Conservation (phyloP, 2,113 vertebrate genomes). For the Sylvia atricapilla region DNA sequence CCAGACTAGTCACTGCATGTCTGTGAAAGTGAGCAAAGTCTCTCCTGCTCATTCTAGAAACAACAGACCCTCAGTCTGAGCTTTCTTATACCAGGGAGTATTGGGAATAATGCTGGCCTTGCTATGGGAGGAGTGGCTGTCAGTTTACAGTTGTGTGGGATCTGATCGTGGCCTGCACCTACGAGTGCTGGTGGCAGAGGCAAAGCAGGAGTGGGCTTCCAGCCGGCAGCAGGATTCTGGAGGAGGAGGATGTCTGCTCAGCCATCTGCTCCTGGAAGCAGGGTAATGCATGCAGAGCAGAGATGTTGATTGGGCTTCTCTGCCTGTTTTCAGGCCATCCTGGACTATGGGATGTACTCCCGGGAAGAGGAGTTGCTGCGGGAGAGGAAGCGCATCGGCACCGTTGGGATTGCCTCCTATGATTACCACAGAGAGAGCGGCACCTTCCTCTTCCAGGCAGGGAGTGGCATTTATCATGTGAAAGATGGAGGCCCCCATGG, state of each 20-base stretch:
- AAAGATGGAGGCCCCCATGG: slow-evolving; percentile 80
- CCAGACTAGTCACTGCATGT: not conserved
- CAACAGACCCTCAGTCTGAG: not conserved
- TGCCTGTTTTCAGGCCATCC: slow-evolving; percentile 64
- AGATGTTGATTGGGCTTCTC: not conserved
- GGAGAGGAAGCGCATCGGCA: slow-evolving; percentile 82
- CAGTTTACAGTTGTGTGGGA: not conserved
- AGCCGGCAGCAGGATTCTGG: not conserved
- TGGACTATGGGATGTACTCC: slow-evolving; percentile 85
- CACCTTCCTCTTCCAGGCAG: slow-evolving; percentile 80
- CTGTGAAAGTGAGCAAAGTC: not conserved
- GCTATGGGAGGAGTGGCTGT: not conserved
- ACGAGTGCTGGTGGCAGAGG: not conserved
- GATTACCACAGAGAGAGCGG: slow-evolving; percentile 80
- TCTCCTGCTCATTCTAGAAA: not conserved
- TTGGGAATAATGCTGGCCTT: not conserved
- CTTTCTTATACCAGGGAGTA: not conserved
- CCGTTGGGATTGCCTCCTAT: slow-evolving; percentile 79
- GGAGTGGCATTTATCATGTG: slow-evolving; percentile 77
- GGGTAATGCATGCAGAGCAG: not conserved
- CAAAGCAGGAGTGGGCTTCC: not conserved
- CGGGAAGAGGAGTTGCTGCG: slow-evolving; percentile 80
- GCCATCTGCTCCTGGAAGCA: slow-evolving; percentile 30
- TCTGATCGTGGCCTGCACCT: not conserved
- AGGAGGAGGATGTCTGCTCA: slow-evolving; percentile 40